phyloP scores from a whole-genome alignment of 2,797 vertebrate species.

The Neopelma chrysocephalum region DNA sequence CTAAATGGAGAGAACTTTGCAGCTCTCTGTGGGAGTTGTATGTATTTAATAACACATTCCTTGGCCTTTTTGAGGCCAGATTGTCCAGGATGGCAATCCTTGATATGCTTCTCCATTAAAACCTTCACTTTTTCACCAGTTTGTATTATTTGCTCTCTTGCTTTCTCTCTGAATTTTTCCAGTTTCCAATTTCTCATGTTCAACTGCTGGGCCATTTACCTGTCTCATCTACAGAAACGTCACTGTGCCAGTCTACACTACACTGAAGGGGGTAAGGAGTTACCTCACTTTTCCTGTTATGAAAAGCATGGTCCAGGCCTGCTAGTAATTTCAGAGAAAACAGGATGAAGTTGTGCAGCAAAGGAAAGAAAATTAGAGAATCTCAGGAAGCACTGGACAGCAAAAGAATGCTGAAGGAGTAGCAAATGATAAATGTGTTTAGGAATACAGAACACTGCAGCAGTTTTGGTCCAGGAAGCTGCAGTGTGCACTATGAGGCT shows the following conservation, averaged over 20 bases:
- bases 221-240: constrained; percentile 90
- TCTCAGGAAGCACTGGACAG: background rate
- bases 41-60: background rate
- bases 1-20: background rate
- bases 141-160: background rate
- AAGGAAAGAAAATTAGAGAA: background rate
- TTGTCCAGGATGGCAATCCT: background rate
- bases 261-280: constrained; percentile 91
- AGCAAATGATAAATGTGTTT: background rate
- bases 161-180: constrained; percentile 13
- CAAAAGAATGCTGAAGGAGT: background rate
- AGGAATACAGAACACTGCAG: background rate
- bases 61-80: background rate
- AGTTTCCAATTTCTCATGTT: constrained; percentile 81
- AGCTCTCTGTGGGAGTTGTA: background rate
- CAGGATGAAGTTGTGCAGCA: background rate
- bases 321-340: background rate
- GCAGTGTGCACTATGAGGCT: background rate
- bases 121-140: background rate
- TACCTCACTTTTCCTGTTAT: background rate
- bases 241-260: constrained; percentile 90
- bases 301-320: background rate
- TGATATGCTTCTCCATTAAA: background rate
- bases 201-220: constrained; percentile 82
- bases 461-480: background rate